Base-by-base conservation (phyloP, 2,113 vertebrate species). In the Gnathonemus longibarbis region DNA sequence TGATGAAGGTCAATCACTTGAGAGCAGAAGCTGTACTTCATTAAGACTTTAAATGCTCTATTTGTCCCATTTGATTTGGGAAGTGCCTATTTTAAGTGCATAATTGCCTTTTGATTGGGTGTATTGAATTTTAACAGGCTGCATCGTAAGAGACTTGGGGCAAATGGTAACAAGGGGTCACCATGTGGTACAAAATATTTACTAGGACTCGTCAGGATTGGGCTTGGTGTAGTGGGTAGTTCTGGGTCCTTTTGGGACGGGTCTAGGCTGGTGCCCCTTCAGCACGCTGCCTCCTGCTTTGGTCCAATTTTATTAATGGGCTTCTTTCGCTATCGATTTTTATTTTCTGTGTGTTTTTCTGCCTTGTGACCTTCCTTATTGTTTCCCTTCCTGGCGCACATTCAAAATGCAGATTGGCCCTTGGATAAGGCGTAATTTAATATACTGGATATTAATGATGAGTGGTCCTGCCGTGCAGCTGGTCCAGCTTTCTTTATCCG, bases 1-100 rank as follows among this genome's bases (percentile, higher is more conserved):
- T 42, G 84, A 83, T 90, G 62, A 46, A 90, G 90, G 90, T 92
- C 87, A 88, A 88, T 90, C 88, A 39, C 39, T 90, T 92, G 88
- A 89, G 89, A 91, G 62, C 56, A 31, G 24, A 90, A 89, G 50
- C 87, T 50, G 27, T 45, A 58, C 8, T 91, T 90, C 45, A 93
- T 91, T 58, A 42, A 88, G 90, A 52, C 0, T 70, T 62, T 84
- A 87, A 91, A 84, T 85, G 62, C 90, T 45, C 19, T 62, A 17
- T 24, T 88, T 89, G 45, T 66, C 53, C 31, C 87, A 4, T 62
- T 62, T 88, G 31, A 42, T 77, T 77, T 77, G 15, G 74, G 35
- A 52, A 45, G 49, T 62, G 35, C 52, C 49, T 80, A 27, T 62
- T 45, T 62, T 45, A 88, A 66, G 87, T 24, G 17, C 35, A 13